Base-by-base conservation (phyloP, 2,888 invertebrate species). In the Lithodes maja region DNA sequence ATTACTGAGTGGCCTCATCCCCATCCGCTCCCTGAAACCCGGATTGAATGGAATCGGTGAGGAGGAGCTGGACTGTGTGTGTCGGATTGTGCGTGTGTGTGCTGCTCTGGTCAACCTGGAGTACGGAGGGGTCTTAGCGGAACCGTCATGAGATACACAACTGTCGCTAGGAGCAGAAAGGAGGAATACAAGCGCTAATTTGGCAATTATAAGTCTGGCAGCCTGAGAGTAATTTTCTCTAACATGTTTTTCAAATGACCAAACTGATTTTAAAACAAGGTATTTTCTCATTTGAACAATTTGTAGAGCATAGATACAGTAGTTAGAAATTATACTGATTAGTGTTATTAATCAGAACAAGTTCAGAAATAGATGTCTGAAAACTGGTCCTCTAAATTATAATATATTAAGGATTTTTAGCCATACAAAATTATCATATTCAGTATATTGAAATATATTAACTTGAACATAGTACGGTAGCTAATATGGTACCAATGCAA, bases 61-160 rank as follows among this genome's bases (percentile, higher is more conserved):
- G 71, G 71, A 71, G 71, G 15, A 71, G 71, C 71, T 12, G 15
- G 71, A 71, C 71, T 71, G 71, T 71, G 71, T 71, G 71, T 71
- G n/a, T 17, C 71, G 71, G n/a, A 71, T 71, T 17, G 17, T 71
- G 15, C 17, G 71, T 71, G 71, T 71, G n/a, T 71, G 71, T 71
- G 71, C 71, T 1, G 71, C 71, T 17, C 71, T 71, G 71, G 71
- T 71, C 71, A 71, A 71, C 17, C 71, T 71, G n/a, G 71, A 71
- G 71, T n/a, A 71, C n/a, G 71, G 71, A 5, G 17, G 3, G 5
- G 71, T 71, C 71, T 71, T 71, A 71, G 17, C 15, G 5, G 71
- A 71, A 2, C 3, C 17, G 17, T n/a, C 71, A 71, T n/a, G 71
- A 71, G 17, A 71, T 17, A 5, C n/a, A 17, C n/a, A 5, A n/a